A percentile compares a stretch with the other conserved stretches of the same genome.
These are phyloP conservation scores for Miichthys miiuy DNA, from an alignment of 2,797 vertebrate genomes.

Conservation along the genomic window DNA sequence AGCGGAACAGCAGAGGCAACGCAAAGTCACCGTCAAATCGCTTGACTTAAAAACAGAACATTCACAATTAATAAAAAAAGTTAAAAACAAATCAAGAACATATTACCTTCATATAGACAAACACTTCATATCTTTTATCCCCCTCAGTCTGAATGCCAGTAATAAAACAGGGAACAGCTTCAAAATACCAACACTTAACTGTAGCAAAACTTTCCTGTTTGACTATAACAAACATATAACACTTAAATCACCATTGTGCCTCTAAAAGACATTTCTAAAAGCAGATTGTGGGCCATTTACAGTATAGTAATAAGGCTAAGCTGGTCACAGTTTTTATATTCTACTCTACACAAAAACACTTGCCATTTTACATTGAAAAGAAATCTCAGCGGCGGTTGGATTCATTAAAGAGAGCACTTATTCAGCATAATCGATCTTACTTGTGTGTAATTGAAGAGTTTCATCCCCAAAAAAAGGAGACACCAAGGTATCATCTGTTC, in stretches of 20 bases:
- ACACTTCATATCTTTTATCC: conserved; percentile 42
- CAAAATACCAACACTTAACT: conserved; percentile 70
- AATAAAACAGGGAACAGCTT: conserved; percentile 65
- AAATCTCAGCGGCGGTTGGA: conserved; percentile 65
- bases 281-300: conserved; percentile 67
- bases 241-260: conserved; percentile 67
- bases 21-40: conserved; percentile 46
- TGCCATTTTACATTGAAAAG: conserved; percentile 71
- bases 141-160: conserved; percentile 39
- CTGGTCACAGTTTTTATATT: conserved; percentile 79
- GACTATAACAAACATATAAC: conserved; percentile 71
- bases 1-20: conserved; percentile 68
- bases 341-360: conserved; percentile 78
- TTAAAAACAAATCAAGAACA: conserved; percentile 51
- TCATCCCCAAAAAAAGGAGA: conserved; percentile 30
- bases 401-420: conserved; percentile 61
- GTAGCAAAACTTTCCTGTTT: conserved; percentile 51
- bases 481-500: conserved; percentile 35
- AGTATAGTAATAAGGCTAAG: conserved; percentile 79
- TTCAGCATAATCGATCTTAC: conserved; percentile 54
- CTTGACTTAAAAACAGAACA: conserved; percentile 48
- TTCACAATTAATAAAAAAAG: conserved; percentile 45
- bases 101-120: conserved; percentile 57
- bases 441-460: conserved; percentile 46
- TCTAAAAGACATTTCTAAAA: conserved; percentile 65